Percentiles rank a stretch among this genome's conserved stretches.
These are phyloP conservation scores for Ophthalmotilapia sp. DNA, from an alignment of 2,113 vertebrate genomes.

Conservation along the genomic window DNA sequence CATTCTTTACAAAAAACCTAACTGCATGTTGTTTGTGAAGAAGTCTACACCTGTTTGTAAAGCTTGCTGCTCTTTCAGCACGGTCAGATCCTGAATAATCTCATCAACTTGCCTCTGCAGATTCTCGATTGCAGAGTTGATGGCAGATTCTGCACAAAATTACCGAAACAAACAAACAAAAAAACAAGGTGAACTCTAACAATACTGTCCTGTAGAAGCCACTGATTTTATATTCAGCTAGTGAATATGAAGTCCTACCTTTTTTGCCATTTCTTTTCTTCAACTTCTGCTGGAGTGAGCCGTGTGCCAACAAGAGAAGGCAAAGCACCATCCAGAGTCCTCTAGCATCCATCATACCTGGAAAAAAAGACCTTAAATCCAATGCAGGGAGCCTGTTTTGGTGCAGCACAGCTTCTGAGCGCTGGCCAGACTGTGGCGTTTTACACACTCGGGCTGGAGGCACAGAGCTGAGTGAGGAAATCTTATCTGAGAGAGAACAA, in stretches of 20 bases:
- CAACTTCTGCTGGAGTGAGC: conserved; percentile 60
- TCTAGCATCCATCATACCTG: conserved; percentile 69
- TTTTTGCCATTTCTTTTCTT: conserved; percentile 70
- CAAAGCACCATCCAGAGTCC: conserved; percentile 66
- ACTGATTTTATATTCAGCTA: background rate
- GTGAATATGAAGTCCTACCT: conserved; percentile 69
- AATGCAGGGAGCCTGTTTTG: background rate
- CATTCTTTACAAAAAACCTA: background rate
- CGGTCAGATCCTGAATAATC: conserved; percentile 80
- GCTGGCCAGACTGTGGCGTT: conserved; percentile 3
- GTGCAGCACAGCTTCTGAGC: conserved; percentile 1
- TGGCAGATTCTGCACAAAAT: conserved; percentile 56
- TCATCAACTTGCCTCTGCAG: conserved; percentile 79
- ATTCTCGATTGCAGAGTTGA: conserved; percentile 80
- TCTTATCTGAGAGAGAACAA: conserved; percentile 39
- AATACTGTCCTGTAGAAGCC: background rate
- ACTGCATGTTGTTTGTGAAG: background rate
- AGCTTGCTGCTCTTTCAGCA: conserved; percentile 89
- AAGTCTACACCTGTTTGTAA: conserved; percentile 81
- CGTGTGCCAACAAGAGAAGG: conserved; percentile 65
- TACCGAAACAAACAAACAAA: background rate
- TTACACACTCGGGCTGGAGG: background rate
- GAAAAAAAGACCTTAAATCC: background rate
- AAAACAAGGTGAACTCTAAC: background rate
- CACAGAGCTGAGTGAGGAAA: conserved; percentile 12